phyloP scores from a whole-genome alignment of 1,140 invertebrate species.

The Argopecten irradians region DNA sequence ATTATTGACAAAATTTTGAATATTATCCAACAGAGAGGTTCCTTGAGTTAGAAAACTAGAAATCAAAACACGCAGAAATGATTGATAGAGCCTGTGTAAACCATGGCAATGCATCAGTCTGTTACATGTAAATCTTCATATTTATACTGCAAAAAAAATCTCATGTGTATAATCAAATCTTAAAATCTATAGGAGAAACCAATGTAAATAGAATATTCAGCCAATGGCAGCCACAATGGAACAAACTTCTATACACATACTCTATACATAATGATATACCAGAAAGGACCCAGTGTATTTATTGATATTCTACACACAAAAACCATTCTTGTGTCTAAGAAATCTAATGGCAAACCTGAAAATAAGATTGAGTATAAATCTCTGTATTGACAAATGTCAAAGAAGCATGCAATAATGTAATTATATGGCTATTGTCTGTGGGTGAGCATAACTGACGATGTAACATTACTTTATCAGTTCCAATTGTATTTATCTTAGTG shows the following conservation, averaged over 20 bases:
- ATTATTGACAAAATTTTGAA: not conserved
- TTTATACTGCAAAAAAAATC: too few species aligned
- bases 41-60: not conserved
- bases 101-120: too few species aligned
- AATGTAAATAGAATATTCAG: too few species aligned
- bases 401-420: slow-evolving; percentile 3
- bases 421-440: not conserved
- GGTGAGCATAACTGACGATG: too few species aligned
- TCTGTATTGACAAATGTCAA: not conserved
- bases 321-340: not conserved
- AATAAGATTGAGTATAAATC: not conserved
- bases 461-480: too few species aligned
- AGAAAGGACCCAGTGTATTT: not conserved
- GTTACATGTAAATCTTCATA: too few species aligned
- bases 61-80: too few species aligned
- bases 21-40: not conserved
- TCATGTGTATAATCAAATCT: too few species aligned
- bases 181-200: too few species aligned
- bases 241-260: not conserved
- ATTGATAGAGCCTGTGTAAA: too few species aligned
- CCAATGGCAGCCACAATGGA: too few species aligned
- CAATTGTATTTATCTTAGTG: too few species aligned
- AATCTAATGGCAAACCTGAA: not conserved
- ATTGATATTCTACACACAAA: not conserved
- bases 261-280: not conserved